Percentiles rank a stretch among this genome's conserved stretches.
These are phyloP conservation scores for Phragmatobia fuliginosa DNA, from an alignment of 2,888 invertebrate genomes.

Conservation along the genomic window DNA sequence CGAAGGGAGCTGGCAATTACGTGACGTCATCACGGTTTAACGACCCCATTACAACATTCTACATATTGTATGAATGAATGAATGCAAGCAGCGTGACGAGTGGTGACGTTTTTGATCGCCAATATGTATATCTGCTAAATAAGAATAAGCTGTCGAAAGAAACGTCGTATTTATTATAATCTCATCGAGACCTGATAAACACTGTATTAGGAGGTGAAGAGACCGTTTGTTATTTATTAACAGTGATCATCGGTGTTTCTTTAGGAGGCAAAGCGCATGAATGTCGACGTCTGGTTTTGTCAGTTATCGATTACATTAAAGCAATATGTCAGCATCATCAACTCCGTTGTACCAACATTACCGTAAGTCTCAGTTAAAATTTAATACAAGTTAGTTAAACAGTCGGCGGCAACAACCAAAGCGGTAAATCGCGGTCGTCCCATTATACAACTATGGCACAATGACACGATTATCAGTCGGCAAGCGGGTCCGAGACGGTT, in stretches of 20 bases:
- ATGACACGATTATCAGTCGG: constrained; percentile 78
- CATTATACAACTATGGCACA: constrained; percentile 77
- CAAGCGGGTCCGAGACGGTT: constrained; percentile 75
- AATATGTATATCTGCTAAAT: constrained; percentile 52
- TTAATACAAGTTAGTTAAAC: constrained; percentile 70
- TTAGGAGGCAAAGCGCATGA: constrained; percentile 19
- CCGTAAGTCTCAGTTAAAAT: constrained; percentile 58
- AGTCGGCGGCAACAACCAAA: constrained; percentile 71
- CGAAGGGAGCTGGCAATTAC: constrained; percentile 85
- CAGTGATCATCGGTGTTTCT: constrained; percentile 24
- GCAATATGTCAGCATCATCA: constrained; percentile 13
- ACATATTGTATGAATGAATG: constrained; percentile 86
- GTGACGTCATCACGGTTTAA: constrained; percentile 85
- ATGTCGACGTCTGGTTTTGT: constrained; percentile 24
- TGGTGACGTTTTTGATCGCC: constrained; percentile 78
- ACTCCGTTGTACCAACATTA: background rate
- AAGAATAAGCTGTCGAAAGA: background rate
- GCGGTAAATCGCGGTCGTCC: constrained; percentile 68
- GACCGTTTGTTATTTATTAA: constrained; percentile 4
- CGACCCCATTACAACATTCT: constrained; percentile 85
- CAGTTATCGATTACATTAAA: constrained; percentile 15
- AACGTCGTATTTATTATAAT: background rate
- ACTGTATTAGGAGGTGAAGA: no score
- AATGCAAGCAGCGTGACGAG: constrained; percentile 83
- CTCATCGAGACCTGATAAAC: no score